phyloP scores from a whole-genome alignment of 2,888 invertebrate genomes.

The Heliconius ethilla region DNA sequence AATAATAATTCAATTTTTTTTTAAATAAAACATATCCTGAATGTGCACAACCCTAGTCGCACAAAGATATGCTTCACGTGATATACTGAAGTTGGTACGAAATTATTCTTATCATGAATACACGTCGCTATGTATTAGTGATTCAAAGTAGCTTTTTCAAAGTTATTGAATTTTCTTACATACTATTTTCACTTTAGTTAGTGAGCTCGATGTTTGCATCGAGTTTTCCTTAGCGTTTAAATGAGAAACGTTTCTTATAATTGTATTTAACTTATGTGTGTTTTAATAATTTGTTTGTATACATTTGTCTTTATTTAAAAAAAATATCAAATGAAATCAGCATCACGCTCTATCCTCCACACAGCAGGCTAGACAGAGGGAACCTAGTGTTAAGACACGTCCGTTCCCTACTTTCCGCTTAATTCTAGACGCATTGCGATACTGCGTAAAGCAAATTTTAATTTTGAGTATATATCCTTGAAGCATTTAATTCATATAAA shows the following conservation, averaged over 20 bases:
- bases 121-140: conserved; percentile 29
- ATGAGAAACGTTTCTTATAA: background rate
- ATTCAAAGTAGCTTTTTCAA: conserved; percentile 25
- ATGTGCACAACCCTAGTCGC: conserved; percentile 20
- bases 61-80: conserved; percentile 21
- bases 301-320: background rate
- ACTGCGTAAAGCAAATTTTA: too few species aligned
- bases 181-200: conserved; percentile 14
- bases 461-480: too few species aligned
- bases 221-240: background rate
- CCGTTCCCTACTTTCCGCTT: too few species aligned
- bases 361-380: too few species aligned
- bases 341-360: too few species aligned
- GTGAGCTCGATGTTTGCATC: conserved; percentile 1
- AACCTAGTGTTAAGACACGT: too few species aligned
- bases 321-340: background rate
- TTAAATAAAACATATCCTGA: background rate
- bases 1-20: background rate
- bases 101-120: conserved; percentile 30
- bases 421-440: too few species aligned
- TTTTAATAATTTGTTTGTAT: background rate
- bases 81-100: conserved; percentile 26
- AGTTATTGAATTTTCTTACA: conserved; percentile 26
- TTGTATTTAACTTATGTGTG: background rate
- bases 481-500: too few species aligned